Evolutionary conservation across 2,797 vertebrate genomes (phyloP).

Genomic region (Pseudochirops corinnae): DNA sequence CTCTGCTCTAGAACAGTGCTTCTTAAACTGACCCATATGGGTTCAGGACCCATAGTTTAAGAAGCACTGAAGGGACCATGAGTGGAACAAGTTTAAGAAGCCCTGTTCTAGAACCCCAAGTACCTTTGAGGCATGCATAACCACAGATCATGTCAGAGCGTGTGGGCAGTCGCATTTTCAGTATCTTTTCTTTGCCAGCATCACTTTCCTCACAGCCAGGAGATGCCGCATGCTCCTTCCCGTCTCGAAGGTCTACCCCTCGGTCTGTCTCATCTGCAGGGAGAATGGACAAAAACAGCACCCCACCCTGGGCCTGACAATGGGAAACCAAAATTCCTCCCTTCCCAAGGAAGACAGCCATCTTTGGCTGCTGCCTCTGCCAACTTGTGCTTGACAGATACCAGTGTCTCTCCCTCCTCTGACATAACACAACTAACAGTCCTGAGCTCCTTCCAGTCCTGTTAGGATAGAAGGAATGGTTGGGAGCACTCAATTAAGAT

Average conservation of each 20-base stretch:
- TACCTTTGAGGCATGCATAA: conserved; percentile 96
- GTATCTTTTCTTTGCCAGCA: conserved; percentile 89
- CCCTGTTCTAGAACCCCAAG: not conserved
- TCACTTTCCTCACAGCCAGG: conserved; percentile 92
- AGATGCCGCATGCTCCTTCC: conserved; percentile 86
- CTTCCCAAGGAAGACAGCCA: conserved; percentile 23
- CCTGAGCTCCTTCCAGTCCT: not conserved
- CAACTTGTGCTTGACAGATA: conserved; percentile 37
- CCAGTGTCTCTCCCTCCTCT: not conserved
- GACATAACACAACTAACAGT: not conserved
- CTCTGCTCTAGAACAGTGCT: not conserved
- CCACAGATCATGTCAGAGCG: conserved; percentile 98
- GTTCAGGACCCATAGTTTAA: too few species aligned
- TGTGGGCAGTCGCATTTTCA: conserved; percentile 92
- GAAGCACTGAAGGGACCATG: too few species aligned
- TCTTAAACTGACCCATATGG: too few species aligned
- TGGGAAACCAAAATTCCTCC: not conserved
- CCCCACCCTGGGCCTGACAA: not conserved
- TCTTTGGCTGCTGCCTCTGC: conserved; percentile 46
- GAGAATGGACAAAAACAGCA: conserved; percentile 37
- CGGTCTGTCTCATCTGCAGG: conserved; percentile 89
- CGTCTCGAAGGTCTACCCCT: conserved; percentile 95
- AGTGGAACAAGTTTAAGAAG: too few species aligned
- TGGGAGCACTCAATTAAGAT: not conserved
- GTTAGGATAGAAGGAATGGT: not conserved